Evolutionary conservation across 2,888 invertebrate genomes (phyloP).

Genomic region (Caprella mutica): DNA sequence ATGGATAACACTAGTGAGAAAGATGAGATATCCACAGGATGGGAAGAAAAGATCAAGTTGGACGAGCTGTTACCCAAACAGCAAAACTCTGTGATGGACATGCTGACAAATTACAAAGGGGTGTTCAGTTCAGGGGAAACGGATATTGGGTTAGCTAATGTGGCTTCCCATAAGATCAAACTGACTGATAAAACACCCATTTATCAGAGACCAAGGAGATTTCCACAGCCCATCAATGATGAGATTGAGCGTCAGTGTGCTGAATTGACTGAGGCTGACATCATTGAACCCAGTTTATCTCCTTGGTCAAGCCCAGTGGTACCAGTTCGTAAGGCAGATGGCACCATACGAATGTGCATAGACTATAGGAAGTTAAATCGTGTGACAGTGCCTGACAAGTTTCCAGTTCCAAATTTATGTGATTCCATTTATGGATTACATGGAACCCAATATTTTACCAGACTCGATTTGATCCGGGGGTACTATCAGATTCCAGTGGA

Average conservation of each 20-base stretch:
- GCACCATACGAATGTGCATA: background rate
- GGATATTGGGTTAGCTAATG: background rate
- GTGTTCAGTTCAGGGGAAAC: slow-evolving; percentile 5
- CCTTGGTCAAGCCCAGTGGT: background rate
- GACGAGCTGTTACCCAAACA: too few species aligned
- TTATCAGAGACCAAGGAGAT: slow-evolving; percentile 4
- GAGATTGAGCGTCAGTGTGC: background rate
- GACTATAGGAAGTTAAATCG: background rate
- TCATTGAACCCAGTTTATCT: background rate
- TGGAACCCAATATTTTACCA: slow-evolving; percentile 4
- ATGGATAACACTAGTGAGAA: too few species aligned
- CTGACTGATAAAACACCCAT: background rate
- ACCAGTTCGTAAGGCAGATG: slow-evolving; percentile 1
- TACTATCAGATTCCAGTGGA: background rate
- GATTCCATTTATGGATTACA: slow-evolving; percentile 1
- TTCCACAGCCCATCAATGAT: background rate
- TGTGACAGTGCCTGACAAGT: background rate
- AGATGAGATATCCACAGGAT: too few species aligned
- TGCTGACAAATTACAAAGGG: too few species aligned
- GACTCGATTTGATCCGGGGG: background rate
- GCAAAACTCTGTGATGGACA: too few species aligned
- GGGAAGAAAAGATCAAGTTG: too few species aligned
- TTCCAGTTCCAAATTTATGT: background rate
- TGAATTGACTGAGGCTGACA: background rate
- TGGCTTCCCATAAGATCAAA: background rate